Conservation (phyloP, 2,797 vertebrate genomes). For the Urocyon cinereoargenteus region DNA sequence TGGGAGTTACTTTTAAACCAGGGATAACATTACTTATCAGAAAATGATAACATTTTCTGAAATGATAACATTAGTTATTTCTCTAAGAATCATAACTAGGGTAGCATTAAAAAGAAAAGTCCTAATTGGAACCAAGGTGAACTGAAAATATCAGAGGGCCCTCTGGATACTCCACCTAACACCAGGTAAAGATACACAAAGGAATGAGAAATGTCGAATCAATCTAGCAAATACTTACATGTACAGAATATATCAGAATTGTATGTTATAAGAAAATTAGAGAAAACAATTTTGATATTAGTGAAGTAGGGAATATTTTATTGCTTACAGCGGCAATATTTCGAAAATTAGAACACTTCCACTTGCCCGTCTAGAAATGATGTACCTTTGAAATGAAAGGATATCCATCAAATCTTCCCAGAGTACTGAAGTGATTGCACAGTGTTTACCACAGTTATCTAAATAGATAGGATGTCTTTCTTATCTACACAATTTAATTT, state of each 20-base stretch:
- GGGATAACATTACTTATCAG: background rate
- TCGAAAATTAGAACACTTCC: slow-evolving; percentile 11
- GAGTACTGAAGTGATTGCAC: background rate
- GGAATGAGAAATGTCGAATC: background rate
- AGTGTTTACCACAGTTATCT: background rate
- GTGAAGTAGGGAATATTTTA: background rate
- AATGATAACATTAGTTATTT: background rate
- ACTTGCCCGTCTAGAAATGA: background rate
- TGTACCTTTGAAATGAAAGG: background rate
- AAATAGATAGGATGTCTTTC: background rate
- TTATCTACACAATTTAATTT: background rate
- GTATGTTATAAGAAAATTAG: background rate
- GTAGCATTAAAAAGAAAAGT: background rate
- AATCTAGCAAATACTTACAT: background rate
- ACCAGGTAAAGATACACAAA: background rate
- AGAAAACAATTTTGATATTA: background rate
- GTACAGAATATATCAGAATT: background rate
- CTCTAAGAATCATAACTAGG: background rate
- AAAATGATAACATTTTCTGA: no score
- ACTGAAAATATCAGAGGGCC: background rate
- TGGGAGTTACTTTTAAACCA: background rate
- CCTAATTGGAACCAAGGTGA: background rate
- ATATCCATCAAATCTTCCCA: background rate
- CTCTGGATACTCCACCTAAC: background rate
- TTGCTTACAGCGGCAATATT: background rate